phyloP scores from a whole-genome alignment of 1,140 invertebrate species.

The Tyrophagus putrescentiae region DNA sequence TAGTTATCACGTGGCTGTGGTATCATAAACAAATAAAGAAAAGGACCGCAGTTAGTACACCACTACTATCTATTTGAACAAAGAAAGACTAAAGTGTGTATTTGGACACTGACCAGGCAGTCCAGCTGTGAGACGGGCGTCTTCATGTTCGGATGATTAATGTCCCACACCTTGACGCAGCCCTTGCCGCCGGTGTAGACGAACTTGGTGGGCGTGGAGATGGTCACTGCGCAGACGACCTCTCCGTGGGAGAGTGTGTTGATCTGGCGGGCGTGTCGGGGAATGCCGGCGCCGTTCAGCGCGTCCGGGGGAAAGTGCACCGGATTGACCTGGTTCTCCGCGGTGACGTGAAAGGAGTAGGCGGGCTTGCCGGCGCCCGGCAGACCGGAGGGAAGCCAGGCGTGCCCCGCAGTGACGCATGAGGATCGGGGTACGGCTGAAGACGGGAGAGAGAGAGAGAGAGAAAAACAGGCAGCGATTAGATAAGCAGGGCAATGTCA shows the following conservation, averaged over 20 bases:
- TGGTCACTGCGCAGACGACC: slow-evolving; percentile 73
- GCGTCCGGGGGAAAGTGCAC: slow-evolving; percentile 89
- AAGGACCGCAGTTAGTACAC: neutral
- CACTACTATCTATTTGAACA: neutral
- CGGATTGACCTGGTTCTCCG: slow-evolving; percentile 65
- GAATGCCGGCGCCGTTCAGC: slow-evolving; percentile 77
- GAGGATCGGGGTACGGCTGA: slow-evolving; percentile 55
- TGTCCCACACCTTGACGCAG: slow-evolving; percentile 79
- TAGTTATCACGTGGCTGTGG: slow-evolving; percentile 65
- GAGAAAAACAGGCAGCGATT: neutral
- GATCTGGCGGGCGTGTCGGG: slow-evolving; percentile 71
- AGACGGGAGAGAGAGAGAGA: neutral
- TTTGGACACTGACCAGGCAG: slow-evolving; percentile 48
- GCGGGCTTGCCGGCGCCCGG: slow-evolving; percentile 57
- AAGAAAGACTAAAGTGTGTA: neutral
- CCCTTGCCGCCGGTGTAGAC: slow-evolving; percentile 97
- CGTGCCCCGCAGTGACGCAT: slow-evolving; percentile 67
- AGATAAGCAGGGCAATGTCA: neutral
- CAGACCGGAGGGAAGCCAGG: slow-evolving; percentile 32
- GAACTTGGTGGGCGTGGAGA: slow-evolving; percentile 72
- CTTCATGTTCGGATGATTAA: slow-evolving; percentile 59
- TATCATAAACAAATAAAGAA: slow-evolving; percentile 5
- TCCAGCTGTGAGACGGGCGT: slow-evolving; percentile 77
- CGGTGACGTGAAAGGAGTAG: slow-evolving; percentile 81
- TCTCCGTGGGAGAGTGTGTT: slow-evolving; percentile 85